Evolutionary conservation across 2,888 invertebrate species (phyloP).

Genomic region (Drosophila peninsularis): DNA sequence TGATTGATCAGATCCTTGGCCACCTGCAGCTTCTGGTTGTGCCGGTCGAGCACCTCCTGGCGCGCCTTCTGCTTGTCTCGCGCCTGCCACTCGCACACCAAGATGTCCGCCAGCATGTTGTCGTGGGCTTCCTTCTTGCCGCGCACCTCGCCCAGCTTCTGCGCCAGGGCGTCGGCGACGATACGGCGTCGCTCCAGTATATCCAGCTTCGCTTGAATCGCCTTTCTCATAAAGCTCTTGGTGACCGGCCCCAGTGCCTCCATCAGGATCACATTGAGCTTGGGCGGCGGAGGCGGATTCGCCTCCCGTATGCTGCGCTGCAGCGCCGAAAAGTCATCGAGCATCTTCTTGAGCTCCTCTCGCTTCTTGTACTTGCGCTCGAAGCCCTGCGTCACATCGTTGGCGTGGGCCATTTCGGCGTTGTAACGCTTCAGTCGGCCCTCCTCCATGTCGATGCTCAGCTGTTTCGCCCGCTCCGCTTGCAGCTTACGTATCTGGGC

Average conservation of each 20-base stretch:
- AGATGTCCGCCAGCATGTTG: conserved; percentile 48
- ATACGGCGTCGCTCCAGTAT: conserved; percentile 37
- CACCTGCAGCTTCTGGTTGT: conserved; percentile 38
- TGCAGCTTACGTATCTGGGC: conserved; percentile 41
- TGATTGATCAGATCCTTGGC: conserved; percentile 54
- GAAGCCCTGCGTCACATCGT: conserved; percentile 19
- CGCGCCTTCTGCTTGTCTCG: conserved; percentile 41
- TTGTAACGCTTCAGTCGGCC: conserved; percentile 50
- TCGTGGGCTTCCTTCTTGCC: conserved; percentile 52
- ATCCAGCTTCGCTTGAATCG: conserved; percentile 19
- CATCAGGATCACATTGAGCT: conserved; percentile 48
- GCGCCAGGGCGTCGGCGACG: conserved; percentile 32
- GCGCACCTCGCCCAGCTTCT: conserved; percentile 39
- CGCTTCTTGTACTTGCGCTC: conserved; percentile 37
- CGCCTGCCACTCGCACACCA: conserved; percentile 52
- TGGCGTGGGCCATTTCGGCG: conserved; percentile 21
- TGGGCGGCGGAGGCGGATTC: not conserved
- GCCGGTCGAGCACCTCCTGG: conserved; percentile 18
- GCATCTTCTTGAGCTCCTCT: conserved; percentile 27
- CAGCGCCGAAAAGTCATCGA: conserved; percentile 32
- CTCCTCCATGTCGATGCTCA: conserved; percentile 28
- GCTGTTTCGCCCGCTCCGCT: conserved; percentile 17
- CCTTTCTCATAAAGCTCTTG: conserved; percentile 3
- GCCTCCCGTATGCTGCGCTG: conserved; percentile 16
- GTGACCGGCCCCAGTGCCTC: conserved; percentile 55